Evolutionary conservation across 2,113 vertebrate species (phyloP).

Genomic region (Neotoma lepida): DNA sequence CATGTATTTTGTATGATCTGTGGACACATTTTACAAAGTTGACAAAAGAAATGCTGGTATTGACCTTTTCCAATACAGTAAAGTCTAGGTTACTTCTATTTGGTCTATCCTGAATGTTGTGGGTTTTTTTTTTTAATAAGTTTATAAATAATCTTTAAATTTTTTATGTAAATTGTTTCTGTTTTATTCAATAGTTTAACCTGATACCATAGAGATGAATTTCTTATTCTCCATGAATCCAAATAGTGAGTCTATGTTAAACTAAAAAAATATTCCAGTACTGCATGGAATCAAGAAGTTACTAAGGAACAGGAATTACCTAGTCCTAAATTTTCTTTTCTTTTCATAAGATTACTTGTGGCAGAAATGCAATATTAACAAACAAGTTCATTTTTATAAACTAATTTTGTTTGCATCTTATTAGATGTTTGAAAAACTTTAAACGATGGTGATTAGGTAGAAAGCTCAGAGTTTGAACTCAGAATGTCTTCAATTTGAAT

Average conservation of each 20-base stretch:
- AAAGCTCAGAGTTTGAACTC: neutral
- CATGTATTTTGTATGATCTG: neutral
- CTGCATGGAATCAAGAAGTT: neutral
- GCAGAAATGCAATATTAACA: neutral
- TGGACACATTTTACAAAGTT: neutral
- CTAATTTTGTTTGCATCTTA: neutral
- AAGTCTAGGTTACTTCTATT: neutral
- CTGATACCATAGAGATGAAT: neutral
- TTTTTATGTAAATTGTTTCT: neutral
- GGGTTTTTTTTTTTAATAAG: neutral
- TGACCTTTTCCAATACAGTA: neutral
- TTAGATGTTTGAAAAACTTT: neutral
- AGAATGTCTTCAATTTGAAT: neutral
- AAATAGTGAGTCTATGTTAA: neutral
- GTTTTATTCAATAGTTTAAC: neutral
- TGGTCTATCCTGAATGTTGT: neutral
- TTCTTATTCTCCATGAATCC: neutral
- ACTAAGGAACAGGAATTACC: neutral
- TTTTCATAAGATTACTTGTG: neutral
- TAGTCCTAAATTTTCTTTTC: neutral
- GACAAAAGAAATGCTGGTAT: neutral
- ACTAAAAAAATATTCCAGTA: neutral
- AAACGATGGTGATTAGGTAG: neutral
- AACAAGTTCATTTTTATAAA: neutral
- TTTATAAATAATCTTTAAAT: neutral